These are phyloP conservation scores for Montipora capricornis DNA, from an alignment of 64 coral and sea anemone genomes.

Conservation along the genomic window DNA sequence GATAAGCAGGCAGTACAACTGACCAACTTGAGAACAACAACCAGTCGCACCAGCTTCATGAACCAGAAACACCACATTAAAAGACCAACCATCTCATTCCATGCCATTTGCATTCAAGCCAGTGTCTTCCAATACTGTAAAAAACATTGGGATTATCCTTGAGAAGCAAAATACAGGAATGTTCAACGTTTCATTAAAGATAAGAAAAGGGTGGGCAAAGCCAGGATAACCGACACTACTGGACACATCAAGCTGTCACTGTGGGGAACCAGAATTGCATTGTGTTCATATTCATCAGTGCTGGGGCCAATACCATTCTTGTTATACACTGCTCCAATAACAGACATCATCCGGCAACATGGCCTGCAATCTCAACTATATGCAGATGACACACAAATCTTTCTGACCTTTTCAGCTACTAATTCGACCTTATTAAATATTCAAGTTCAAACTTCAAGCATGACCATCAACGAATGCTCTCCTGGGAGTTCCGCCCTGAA, in stretches of 20 bases:
- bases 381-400: too few relatives aligned
- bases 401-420: too few relatives aligned
- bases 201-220: neutral
- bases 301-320: too few relatives aligned
- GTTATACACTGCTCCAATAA: too few relatives aligned
- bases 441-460: too few relatives aligned
- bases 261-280: too few relatives aligned
- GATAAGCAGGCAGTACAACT: neutral
- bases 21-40: conserved; percentile 23
- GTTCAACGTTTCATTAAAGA: neutral
- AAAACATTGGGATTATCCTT: neutral
- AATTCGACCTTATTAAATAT: too few relatives aligned
- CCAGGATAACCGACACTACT: neutral
- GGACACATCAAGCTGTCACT: neutral
- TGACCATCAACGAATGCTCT: too few relatives aligned
- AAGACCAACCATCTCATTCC: neutral
- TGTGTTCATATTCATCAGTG: too few relatives aligned
- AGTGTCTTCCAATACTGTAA: neutral
- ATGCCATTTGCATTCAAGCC: neutral
- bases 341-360: too few relatives aligned
- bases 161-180: neutral
- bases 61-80: neutral
- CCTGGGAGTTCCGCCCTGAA: too few relatives aligned
- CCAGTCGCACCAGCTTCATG: conserved; percentile 5
- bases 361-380: too few relatives aligned